phyloP scores from a whole-genome alignment of 2,888 invertebrate genomes.

The Troilus luridus region DNA sequence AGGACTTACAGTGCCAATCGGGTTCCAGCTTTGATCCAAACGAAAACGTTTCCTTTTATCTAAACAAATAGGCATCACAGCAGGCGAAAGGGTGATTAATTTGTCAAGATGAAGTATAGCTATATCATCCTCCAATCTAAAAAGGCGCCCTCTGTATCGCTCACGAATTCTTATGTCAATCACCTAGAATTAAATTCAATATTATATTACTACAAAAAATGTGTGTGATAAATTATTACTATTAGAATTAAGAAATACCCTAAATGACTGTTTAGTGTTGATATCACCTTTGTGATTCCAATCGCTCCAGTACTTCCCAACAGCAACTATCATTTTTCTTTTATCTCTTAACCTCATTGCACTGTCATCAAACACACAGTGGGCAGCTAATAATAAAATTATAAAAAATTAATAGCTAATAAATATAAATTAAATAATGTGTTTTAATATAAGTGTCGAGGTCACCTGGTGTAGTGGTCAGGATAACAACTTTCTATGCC shows the following conservation, averaged over 20 bases:
- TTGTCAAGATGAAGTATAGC: constrained; percentile 61
- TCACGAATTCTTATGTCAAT: constrained; percentile 56
- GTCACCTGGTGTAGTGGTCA: too few relatives aligned
- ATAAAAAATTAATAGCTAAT: background rate
- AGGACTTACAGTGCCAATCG: constrained; percentile 62
- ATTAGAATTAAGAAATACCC: constrained; percentile 34
- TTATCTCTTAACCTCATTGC: constrained; percentile 64
- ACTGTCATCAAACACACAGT: constrained; percentile 69
- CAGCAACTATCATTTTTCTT: constrained; percentile 66
- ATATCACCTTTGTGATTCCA: constrained; percentile 55
- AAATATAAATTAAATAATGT: constrained; percentile 6
- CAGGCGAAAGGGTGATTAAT: constrained; percentile 59
- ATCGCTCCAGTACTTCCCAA: constrained; percentile 67
- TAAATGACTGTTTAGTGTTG: constrained; percentile 55
- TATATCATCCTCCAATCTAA: constrained; percentile 63
- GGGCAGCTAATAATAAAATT: constrained; percentile 68
- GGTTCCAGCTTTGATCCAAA: constrained; percentile 38
- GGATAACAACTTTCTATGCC: too few relatives aligned
- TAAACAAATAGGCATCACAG: constrained; percentile 64
- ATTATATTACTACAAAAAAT: background rate
- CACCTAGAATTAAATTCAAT: constrained; percentile 55
- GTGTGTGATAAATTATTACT: too few relatives aligned
- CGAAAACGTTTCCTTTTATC: constrained; percentile 57
- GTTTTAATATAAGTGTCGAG: background rate
- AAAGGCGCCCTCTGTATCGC: constrained; percentile 59